Percentiles rank a stretch among this genome's conserved stretches.
Conservation (phyloP, 2,888 invertebrate species). For the Tipula helvola region DNA sequence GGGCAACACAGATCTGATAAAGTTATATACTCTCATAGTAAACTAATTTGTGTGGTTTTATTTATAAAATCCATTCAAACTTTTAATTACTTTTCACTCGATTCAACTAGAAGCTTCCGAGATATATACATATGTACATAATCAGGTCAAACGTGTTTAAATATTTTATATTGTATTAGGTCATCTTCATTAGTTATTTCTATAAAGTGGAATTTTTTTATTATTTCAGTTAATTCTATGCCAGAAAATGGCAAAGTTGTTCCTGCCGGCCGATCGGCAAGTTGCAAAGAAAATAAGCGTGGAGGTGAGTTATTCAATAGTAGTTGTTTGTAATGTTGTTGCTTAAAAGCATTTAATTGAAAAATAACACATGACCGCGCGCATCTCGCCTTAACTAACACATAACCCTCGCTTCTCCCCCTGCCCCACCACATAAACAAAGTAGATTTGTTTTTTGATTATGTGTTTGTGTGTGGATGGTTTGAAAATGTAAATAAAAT, state of each 20-base stretch:
- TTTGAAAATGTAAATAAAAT: neutral
- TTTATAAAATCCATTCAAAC: neutral
- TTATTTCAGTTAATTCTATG: neutral
- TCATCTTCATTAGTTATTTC: neutral
- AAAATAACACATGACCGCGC: neutral
- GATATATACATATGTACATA: neutral
- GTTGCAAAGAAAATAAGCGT: neutral
- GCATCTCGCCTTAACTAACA: neutral
- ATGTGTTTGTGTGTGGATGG: neutral
- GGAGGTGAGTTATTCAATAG: neutral
- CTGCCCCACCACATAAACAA: neutral
- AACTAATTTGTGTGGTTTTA: neutral
- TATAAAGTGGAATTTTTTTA: neutral
- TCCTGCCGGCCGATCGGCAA: neutral
- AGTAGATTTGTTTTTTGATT: neutral
- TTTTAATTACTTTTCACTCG: neutral
- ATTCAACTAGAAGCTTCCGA: neutral
- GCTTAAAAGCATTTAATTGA: neutral
- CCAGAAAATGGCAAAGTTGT: neutral
- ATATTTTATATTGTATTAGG: neutral
- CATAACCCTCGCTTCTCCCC: neutral
- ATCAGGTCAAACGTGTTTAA: neutral
- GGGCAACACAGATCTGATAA: neutral
- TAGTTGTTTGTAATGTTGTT: neutral
- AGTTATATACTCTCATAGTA: neutral